Percentiles rank a stretch among this genome's conserved stretches.
Evolutionary conservation across 2,888 invertebrate species (phyloP).

Genomic region (Erebia ligea): DNA sequence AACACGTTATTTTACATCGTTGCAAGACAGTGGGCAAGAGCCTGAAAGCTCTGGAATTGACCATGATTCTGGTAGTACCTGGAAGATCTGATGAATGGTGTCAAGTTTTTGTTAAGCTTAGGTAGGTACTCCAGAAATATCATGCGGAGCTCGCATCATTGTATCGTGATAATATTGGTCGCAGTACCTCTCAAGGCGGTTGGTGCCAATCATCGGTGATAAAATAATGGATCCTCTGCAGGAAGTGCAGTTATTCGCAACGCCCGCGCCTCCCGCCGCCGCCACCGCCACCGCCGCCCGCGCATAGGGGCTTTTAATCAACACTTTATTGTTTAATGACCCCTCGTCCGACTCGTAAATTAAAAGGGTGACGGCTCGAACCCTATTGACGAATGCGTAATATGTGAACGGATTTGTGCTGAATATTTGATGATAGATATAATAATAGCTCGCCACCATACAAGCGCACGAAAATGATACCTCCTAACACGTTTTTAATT

Average conservation of each 20-base stretch:
- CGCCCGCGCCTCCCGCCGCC: constrained; percentile 52
- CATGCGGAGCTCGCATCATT: constrained; percentile 3
- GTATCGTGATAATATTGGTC: constrained; percentile 35
- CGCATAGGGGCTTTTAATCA: constrained; percentile 84
- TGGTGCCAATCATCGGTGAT: constrained; percentile 80
- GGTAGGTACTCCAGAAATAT: background rate
- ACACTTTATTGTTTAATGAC: constrained; percentile 84
- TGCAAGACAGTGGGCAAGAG: background rate
- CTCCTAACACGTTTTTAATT: background rate
- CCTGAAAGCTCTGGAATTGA: too few species aligned
- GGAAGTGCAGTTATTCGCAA: constrained; percentile 80
- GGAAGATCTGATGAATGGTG: too few species aligned
- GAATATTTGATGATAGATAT: constrained; percentile 74
- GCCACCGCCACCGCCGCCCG: constrained; percentile 67
- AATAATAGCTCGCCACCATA: constrained; percentile 46
- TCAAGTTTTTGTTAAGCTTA: background rate
- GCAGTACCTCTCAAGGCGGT: constrained; percentile 32
- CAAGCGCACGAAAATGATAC: background rate
- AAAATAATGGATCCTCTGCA: constrained; percentile 77
- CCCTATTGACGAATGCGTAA: constrained; percentile 79
- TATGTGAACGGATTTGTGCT: constrained; percentile 73
- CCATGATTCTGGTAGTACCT: too few species aligned
- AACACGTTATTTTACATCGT: too few species aligned
- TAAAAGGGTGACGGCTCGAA: constrained; percentile 82
- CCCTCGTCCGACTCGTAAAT: constrained; percentile 79